Evolutionary conservation across 2,888 invertebrate species (phyloP).

Genomic region (Suillia variegata): DNA sequence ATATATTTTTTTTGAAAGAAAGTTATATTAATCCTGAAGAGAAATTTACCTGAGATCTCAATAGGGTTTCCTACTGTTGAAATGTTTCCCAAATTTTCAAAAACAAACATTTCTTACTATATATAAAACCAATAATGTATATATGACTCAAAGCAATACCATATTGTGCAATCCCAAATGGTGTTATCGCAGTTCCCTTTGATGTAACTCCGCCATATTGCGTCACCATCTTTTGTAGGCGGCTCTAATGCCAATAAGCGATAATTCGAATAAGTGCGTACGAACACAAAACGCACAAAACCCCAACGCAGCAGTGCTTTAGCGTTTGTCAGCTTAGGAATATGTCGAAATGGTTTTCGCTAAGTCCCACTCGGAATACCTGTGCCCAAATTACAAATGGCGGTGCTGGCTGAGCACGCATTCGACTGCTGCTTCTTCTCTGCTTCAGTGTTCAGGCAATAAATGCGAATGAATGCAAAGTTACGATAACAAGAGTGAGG

Average conservation of each 20-base stretch:
- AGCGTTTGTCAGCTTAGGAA: neutral
- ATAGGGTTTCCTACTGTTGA: too few relatives aligned
- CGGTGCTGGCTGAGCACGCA: neutral
- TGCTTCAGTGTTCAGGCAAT: neutral
- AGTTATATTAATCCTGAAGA: too few relatives aligned
- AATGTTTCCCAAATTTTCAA: too few relatives aligned
- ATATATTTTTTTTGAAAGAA: too few relatives aligned
- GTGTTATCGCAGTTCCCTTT: too few relatives aligned
- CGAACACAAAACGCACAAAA: slow-evolving; percentile 15
- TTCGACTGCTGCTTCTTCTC: too few relatives aligned
- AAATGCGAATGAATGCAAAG: neutral
- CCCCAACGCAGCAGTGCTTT: neutral
- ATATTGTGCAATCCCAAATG: too few relatives aligned
- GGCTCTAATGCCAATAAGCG: slow-evolving; percentile 17
- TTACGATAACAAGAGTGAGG: neutral
- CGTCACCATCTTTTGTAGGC: neutral
- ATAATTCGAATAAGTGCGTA: slow-evolving; percentile 36
- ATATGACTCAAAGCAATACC: too few relatives aligned
- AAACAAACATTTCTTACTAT: too few relatives aligned
- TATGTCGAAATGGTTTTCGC: slow-evolving; percentile 8
- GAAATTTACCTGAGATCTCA: too few relatives aligned
- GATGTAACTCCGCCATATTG: neutral
- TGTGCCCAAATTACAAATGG: slow-evolving; percentile 7
- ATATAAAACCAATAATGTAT: too few relatives aligned
- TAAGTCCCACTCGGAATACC: neutral